phyloP scores from a whole-genome alignment of 2,888 invertebrate species.

The Eristalis arbustorum region DNA sequence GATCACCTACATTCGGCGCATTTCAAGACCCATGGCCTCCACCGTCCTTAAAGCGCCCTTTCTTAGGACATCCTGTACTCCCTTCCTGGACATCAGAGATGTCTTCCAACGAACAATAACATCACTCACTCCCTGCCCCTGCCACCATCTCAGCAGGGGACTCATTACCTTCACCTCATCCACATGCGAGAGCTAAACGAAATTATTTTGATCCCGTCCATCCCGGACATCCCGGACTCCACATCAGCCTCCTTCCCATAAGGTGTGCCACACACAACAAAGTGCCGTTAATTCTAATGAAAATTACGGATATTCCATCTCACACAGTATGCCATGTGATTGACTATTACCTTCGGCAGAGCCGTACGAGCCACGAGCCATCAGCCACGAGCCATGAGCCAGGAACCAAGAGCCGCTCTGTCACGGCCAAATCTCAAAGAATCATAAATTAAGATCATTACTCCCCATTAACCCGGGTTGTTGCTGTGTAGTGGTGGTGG shows the following conservation, averaged over 20 bases:
- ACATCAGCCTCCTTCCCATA: conserved; percentile 5
- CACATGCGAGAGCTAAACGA: conserved; percentile 35
- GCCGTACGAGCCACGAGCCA: not conserved
- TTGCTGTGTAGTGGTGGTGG: not conserved
- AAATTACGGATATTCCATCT: conserved; percentile 60
- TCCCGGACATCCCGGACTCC: conserved; percentile 53
- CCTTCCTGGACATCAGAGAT: not conserved
- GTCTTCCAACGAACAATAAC: not conserved
- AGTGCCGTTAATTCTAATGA: conserved; percentile 67
- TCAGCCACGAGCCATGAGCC: not conserved
- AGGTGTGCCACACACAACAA: conserved; percentile 11
- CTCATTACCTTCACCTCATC: conserved; percentile 64
- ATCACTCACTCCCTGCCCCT: not conserved
- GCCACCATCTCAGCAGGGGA: conserved; percentile 26
- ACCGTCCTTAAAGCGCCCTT: not conserved
- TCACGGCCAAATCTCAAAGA: conserved; percentile 58
- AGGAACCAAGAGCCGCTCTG: conserved; percentile 14
- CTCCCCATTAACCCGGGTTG: conserved; percentile 53
- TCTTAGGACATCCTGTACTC: not conserved
- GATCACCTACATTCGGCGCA: not conserved
- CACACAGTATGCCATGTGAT: conserved; percentile 47
- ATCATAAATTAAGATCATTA: conserved; percentile 69
- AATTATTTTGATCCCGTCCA: conserved; percentile 65
- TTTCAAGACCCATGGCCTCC: not conserved
- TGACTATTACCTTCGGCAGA: conserved; percentile 61